These are phyloP conservation scores for Denticeps clupeoides DNA, from an alignment of 2,797 vertebrate genomes.

Conservation along the genomic window DNA sequence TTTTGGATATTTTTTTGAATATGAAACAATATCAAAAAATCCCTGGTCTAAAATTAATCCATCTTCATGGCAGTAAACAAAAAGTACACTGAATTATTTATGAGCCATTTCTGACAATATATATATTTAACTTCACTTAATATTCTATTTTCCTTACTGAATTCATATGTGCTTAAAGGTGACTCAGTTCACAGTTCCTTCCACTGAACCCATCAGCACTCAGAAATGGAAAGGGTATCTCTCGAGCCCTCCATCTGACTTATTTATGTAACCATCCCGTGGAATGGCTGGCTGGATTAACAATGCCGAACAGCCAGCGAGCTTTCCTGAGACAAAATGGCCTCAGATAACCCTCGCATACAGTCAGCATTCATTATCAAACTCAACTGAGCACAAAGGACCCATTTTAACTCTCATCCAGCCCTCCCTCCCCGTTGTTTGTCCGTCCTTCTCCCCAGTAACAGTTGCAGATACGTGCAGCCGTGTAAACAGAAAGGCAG, in stretches of 20 bases:
- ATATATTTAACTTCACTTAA: too few relatives aligned
- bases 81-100: too few relatives aligned
- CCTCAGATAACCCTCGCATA: conserved; percentile 76
- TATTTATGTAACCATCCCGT: conserved; percentile 57
- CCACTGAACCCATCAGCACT: conserved; percentile 43
- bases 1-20: too few relatives aligned
- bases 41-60: too few relatives aligned
- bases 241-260: conserved; percentile 56
- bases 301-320: conserved; percentile 54
- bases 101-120: too few relatives aligned
- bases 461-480: too few relatives aligned
- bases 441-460: conserved; percentile 1
- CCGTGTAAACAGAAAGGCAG: too few relatives aligned
- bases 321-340: conserved; percentile 64
- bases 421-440: conserved; percentile 12
- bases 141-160: too few relatives aligned
- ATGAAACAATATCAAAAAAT: too few relatives aligned
- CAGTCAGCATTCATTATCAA: conserved; percentile 74
- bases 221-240: conserved; percentile 44
- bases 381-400: conserved; percentile 60
- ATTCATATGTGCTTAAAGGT: neutral
- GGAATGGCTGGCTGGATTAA: conserved; percentile 60
- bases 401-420: conserved; percentile 51
- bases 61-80: too few relatives aligned
- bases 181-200: conserved; percentile 32